Conservation (phyloP, 1,140 invertebrate species). For the Diplogasteroides magnus region DNA sequence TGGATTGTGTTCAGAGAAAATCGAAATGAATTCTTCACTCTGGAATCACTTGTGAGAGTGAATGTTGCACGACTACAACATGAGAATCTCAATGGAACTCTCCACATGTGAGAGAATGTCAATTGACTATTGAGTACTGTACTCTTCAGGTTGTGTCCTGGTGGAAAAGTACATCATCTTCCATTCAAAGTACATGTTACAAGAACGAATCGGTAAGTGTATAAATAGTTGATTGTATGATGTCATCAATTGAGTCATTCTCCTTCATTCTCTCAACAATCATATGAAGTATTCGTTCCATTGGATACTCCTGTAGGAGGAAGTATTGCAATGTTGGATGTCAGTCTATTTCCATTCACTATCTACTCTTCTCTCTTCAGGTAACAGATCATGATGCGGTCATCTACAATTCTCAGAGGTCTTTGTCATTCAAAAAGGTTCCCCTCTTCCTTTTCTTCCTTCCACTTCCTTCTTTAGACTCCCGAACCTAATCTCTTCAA, state of each 20-base stretch:
- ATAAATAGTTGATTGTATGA: neutral
- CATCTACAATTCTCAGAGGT: conserved; percentile 31
- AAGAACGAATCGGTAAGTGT: neutral
- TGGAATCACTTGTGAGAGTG: conserved; percentile 19
- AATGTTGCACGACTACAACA: too few relatives aligned
- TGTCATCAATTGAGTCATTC: conserved; percentile 27
- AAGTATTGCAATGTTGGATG: conserved; percentile 10
- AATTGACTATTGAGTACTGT: neutral
- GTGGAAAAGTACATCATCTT: conserved; percentile 24
- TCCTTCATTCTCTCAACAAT: conserved; percentile 16
- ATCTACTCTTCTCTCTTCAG: neutral
- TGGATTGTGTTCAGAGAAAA: conserved; percentile 3
- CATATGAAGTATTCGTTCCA: conserved; percentile 25
- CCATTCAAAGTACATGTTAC: conserved; percentile 28
- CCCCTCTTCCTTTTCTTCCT: too few relatives aligned
- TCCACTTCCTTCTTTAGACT: too few relatives aligned
- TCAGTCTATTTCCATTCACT: neutral
- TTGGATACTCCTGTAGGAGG: conserved; percentile 21
- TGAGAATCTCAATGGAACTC: neutral
- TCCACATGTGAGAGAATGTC: neutral
- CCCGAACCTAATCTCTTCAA: conserved; percentile 22
- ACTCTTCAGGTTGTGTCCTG: conserved; percentile 21
- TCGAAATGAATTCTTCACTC: conserved; percentile 10
- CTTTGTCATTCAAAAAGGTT: conserved; percentile 23
- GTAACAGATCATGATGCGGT: conserved; percentile 33